Evolutionary conservation across 2,797 vertebrate species (phyloP).

Genomic region (Nothura maculosa): DNA sequence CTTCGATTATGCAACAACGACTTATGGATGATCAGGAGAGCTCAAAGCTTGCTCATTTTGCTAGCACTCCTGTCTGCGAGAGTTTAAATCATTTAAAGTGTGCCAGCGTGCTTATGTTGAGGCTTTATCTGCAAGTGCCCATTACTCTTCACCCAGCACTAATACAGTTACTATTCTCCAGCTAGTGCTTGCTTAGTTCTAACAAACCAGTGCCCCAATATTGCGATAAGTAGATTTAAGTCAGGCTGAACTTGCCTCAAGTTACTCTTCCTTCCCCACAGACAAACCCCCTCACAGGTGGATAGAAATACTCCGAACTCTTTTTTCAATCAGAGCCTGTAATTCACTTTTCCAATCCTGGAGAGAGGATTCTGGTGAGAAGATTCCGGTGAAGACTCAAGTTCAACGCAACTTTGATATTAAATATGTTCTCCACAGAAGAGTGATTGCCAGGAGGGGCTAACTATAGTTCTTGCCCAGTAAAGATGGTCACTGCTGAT

Average conservation of each 20-base stretch:
- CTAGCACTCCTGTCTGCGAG: neutral
- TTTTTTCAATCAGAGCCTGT: neutral
- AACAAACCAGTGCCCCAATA: neutral
- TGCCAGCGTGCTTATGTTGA: neutral
- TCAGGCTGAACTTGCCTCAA: neutral
- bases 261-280: neutral
- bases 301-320: neutral
- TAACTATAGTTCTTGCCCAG: neutral
- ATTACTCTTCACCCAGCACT: neutral
- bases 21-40: neutral
- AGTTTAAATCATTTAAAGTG: neutral
- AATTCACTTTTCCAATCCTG: neutral
- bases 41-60: neutral
- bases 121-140: neutral
- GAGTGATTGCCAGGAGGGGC: neutral
- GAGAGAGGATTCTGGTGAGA: neutral
- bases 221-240: slow-evolving; percentile 30
- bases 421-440: neutral
- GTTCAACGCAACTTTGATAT: neutral
- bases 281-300: neutral
- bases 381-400: neutral
- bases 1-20: neutral
- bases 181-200: slow-evolving; percentile 6
- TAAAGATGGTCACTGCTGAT: neutral
- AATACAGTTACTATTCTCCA: slow-evolving; percentile 7